Conservation (phyloP, 1,140 invertebrate genomes). For the Trichonephila clavata region DNA sequence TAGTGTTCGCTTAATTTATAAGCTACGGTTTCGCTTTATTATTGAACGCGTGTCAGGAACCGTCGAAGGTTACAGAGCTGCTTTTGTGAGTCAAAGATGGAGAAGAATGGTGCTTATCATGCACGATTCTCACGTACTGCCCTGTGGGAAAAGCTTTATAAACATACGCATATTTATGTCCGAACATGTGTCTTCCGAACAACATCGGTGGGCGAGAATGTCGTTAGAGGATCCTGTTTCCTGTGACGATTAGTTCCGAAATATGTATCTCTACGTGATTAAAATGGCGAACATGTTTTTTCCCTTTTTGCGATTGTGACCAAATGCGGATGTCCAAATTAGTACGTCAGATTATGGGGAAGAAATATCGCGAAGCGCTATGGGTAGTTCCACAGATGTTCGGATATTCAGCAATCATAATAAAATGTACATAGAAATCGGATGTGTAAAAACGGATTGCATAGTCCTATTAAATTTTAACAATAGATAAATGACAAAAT, state of each 20-base stretch:
- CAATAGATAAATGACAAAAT: too few species aligned
- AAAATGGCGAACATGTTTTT: slow-evolving; percentile 31
- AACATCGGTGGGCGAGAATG: slow-evolving; percentile 67
- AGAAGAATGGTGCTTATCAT: slow-evolving; percentile 57
- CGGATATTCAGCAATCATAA: too few species aligned
- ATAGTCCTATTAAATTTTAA: too few species aligned
- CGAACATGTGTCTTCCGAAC: slow-evolving; percentile 72
- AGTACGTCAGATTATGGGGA: too few species aligned
- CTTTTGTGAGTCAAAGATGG: slow-evolving; percentile 64
- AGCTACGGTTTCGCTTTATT: slow-evolving; percentile 74
- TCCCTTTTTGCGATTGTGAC: not conserved
- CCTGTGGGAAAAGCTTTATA: slow-evolving; percentile 69
- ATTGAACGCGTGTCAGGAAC: slow-evolving; percentile 73
- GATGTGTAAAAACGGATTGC: too few species aligned
- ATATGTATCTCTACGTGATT: slow-evolving; percentile 66
- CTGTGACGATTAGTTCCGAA: slow-evolving; percentile 69
- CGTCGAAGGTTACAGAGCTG: slow-evolving; percentile 70
- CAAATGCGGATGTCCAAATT: not conserved
- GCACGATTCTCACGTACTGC: slow-evolving; percentile 64
- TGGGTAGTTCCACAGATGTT: too few species aligned
- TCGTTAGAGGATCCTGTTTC: slow-evolving; percentile 71
- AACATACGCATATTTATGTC: slow-evolving; percentile 75
- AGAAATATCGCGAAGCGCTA: too few species aligned
- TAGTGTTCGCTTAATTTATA: slow-evolving; percentile 77
- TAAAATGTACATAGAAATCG: too few species aligned